Evolutionary conservation across 2,888 invertebrate genomes (phyloP), one percentile per base, ranked within the genome.

Genomic region (Nymphalis c-album): DNA sequence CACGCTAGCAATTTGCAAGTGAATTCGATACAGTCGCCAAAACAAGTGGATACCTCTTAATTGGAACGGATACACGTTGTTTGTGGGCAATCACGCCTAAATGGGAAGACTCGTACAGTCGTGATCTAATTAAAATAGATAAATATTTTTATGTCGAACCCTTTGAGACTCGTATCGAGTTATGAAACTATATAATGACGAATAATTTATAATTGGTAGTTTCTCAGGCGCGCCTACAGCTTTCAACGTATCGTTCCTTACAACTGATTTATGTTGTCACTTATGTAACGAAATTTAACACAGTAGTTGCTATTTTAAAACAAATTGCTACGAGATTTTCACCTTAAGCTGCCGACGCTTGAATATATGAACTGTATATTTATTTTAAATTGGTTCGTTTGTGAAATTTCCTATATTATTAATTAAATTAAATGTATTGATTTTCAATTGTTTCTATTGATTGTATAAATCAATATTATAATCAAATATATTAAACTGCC

Each of bases 211-310:
- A 83, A 83, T 83, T 81, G 78, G 76, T 75, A 75, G 79, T 79
- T 85, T 85, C 85, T 74, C 85, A 85, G 82, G 72, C 84, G 71
- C 82, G 75, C 76, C 77, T 60, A 62, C 64, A 26, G 58, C 71
- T 70, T 69, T 67, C 50, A 64, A 66, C 64, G 63, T 60, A 63
- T 70, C 59, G 60, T n/a, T 47, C 60, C 60, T 63, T 68, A 65
- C 65, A 26, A 69, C 64, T 68, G 74, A 76, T 74, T 76, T 76
- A 75, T 73, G 67, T 69, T 64, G 63, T 63, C 69, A 71, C 72
- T 71, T 73, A 67, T 67, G 60, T 71, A 71, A 71, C 72, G 67
- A 71, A 69, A 67, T 69, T 67, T 59, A 64, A 66, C 64, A 65
- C 65, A 62, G 67, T 70, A 68, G 68, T 70, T 55, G 50, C 59